Evolutionary conservation across 2,888 invertebrate genomes (phyloP).

Genomic region (Agrochola circellaris): DNA sequence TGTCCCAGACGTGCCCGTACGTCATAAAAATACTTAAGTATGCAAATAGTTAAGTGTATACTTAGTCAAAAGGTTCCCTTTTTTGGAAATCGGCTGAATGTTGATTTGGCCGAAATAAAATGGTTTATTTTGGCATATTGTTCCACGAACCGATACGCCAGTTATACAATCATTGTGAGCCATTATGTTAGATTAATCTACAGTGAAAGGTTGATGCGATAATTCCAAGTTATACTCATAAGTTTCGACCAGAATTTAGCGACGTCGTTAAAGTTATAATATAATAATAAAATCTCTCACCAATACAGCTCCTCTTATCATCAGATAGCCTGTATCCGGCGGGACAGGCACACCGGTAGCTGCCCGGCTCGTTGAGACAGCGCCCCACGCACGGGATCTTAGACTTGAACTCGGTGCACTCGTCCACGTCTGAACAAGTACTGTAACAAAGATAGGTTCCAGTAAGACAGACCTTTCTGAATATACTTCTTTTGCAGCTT

Average conservation of each 20-base stretch:
- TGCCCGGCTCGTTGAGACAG: slow-evolving; percentile 97
- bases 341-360: slow-evolving; percentile 95
- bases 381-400: slow-evolving; percentile 93
- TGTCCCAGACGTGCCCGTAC: too few species aligned
- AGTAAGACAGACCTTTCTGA: neutral
- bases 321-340: slow-evolving; percentile 93
- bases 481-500: neutral
- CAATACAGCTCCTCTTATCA: slow-evolving; percentile 96
- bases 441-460: slow-evolving; percentile 77
- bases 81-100: neutral
- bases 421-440: slow-evolving; percentile 95
- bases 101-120: neutral
- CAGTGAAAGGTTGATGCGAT: neutral
- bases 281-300: slow-evolving; percentile 84
- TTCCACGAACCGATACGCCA: neutral
- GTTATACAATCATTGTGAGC: neutral
- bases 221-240: neutral
- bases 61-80: neutral
- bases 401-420: slow-evolving; percentile 94
- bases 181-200: too few species aligned
- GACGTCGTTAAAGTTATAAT: neutral
- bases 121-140: neutral
- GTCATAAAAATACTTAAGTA: neutral
- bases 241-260: neutral
- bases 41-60: neutral